Evolutionary conservation across 2,888 invertebrate species (phyloP).

Genomic region (Microctonus aethiopoides): DNA sequence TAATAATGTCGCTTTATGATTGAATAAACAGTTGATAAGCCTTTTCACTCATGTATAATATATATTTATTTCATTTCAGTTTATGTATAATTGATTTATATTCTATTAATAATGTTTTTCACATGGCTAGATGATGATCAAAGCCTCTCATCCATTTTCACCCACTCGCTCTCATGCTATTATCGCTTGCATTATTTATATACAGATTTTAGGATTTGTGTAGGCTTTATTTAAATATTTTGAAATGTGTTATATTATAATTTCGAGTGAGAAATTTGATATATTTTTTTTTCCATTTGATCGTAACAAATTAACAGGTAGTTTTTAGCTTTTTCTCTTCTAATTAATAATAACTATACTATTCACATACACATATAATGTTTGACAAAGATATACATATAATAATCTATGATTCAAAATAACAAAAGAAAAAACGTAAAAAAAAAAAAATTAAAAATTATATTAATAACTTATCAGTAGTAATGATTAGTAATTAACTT

Average conservation of each 20-base stretch:
- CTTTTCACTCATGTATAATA: slow-evolving; percentile 43
- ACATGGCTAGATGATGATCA: slow-evolving; percentile 21
- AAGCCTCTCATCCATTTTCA: slow-evolving; percentile 13
- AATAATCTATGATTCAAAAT: neutral
- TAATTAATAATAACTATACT: slow-evolving; percentile 18
- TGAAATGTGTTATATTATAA: neutral
- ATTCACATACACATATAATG: slow-evolving; percentile 31
- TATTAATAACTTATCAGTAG: neutral
- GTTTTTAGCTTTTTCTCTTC: slow-evolving; percentile 8
- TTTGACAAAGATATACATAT: neutral
- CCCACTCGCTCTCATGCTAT: slow-evolving; percentile 17
- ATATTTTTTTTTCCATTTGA: slow-evolving; percentile 9
- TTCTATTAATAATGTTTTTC: slow-evolving; percentile 26
- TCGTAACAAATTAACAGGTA: slow-evolving; percentile 26
- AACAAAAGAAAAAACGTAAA: neutral
- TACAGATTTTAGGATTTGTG: slow-evolving; percentile 45
- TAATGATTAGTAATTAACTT: neutral
- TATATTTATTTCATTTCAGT: slow-evolving; percentile 26
- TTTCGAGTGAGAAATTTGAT: slow-evolving; percentile 7
- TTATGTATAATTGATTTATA: slow-evolving; percentile 31
- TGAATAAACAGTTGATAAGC: neutral
- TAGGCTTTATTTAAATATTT: neutral
- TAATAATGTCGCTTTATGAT: neutral
- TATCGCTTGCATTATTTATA: slow-evolving; percentile 41
- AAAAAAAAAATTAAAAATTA: neutral